Evolutionary conservation across 2,797 vertebrate species (phyloP).

Genomic region (Takifugu rubripes): DNA sequence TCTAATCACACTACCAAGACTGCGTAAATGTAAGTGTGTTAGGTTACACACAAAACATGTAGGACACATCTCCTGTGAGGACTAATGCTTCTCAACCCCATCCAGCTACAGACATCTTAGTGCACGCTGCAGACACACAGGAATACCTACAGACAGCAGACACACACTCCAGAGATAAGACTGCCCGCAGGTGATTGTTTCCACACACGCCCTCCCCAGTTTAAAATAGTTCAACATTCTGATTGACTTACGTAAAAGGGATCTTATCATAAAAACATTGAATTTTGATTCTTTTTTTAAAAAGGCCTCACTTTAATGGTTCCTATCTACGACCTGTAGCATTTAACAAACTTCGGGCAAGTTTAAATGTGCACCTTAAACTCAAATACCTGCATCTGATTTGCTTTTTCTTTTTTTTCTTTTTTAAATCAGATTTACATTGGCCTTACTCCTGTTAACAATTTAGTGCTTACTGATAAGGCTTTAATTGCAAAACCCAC

Average conservation of each 20-base stretch:
- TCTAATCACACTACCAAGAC: conserved; percentile 64
- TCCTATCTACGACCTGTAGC: conserved; percentile 3
- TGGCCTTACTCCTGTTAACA: conserved; percentile 18
- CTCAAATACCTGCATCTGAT: conserved; percentile 23
- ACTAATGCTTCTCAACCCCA: conserved; percentile 38
- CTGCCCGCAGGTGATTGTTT: conserved; percentile 42
- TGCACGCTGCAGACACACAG: conserved; percentile 16
- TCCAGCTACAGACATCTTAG: conserved; percentile 40
- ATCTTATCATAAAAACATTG: conserved; percentile 37
- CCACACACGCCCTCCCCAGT: conserved; percentile 12
- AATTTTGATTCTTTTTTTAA: conserved; percentile 18
- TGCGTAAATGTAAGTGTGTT: conserved; percentile 60
- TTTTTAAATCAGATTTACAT: conserved; percentile 19
- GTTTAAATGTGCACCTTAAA: conserved; percentile 42
- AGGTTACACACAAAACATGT: conserved; percentile 51
- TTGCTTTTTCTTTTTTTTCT: conserved; percentile 20
- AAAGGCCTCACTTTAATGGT: conserved; percentile 1
- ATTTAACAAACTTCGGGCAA: conserved; percentile 31
- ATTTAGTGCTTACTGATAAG: conserved; percentile 23
- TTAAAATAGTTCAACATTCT: conserved; percentile 26
- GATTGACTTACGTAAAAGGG: conserved; percentile 42
- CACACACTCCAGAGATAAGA: conserved; percentile 40
- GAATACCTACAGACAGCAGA: conserved; percentile 44
- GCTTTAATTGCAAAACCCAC: conserved; percentile 38
- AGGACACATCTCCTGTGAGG: conserved; percentile 54